Evolutionary conservation across 2,797 vertebrate genomes (phyloP), one percentile per base, ranked within the genome.

Genomic region (Dryobates pubescens): DNA sequence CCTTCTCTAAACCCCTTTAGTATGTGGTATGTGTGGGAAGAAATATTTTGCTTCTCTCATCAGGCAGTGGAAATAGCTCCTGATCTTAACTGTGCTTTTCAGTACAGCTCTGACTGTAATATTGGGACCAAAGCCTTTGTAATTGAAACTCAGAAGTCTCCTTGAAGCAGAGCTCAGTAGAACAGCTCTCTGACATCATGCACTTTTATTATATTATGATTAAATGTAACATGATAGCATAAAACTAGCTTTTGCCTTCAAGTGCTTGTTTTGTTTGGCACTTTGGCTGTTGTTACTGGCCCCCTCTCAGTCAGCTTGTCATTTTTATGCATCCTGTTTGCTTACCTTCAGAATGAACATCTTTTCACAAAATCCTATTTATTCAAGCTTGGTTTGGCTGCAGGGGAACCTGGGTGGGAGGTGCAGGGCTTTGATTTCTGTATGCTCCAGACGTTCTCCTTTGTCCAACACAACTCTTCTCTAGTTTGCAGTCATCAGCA

Each of bases 291-390:
- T 96, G 75, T 94, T 97, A 32, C 75, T 96, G 95, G 96, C 95
- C 58, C 2, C 2, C 87, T 93, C 79, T 94, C 80, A 73, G 67
- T 74, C 81, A 73, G 82, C 88, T 93, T 94, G 92, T 96, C 41
- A 87, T 94, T 94, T 91, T 93, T 90, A 86, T 91, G 23, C 87
- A 92, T 97, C 95, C 96, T 97, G 94, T 96, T 97, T 96, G 81
- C 89, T 93, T 96, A 94, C 96, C 91, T 97, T 95, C 89, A 86
- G 90, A 92, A 91, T 94, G 6, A 94, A 77, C 65, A 93, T 88
- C 77, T 90, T 81, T 95, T 91, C 63, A 88, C 63, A 93, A 92
- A 96, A 83, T 62, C 56, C 18, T 63, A 8, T 92, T 85, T 92
- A 49, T 88, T 91, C n/a, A 81, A 76, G 57, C 59, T 81, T 57